Evolutionary conservation across 1,140 invertebrate genomes (phyloP), one percentile per base, ranked within the genome.

Genomic region (Holcopasites calliopsidis): DNA sequence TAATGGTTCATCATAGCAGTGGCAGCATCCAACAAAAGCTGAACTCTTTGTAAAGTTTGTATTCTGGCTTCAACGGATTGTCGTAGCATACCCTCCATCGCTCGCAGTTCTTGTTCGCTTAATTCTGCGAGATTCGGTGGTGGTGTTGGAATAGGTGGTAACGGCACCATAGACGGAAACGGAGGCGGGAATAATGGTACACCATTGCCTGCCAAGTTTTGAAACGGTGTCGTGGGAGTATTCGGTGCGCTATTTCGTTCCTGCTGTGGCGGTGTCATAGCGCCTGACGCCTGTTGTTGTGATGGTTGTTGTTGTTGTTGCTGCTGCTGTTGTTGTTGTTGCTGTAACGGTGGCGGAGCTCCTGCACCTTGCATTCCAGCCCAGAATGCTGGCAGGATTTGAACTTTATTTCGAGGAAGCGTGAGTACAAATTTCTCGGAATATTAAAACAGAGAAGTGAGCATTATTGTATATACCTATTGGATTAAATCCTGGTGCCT

Each of bases 1-100:
- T 92, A 92, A 49, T 92, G 91, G 68, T 88, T 90, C 90, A 92
- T 92, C 91, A 92, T 91, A 42, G 87, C 87, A 68, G 87, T 91
- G 7, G 90, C 91, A 52, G 90, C 91, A 55, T 91, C 90, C 18
- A 91, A 58, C 21, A 92, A 80, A 50, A 92, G 82, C 72, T 92
- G 90, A 38, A 91, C 86, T 79, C 88, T 90, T 68, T 89, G 88
- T 11, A 92, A 75, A 8, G 86, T 91, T 80, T 94, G 94, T 64
- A 99, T 95, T 71, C 99, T 93, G 7, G 97, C 97, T 88, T 99
- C 97, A 33, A 99, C 93, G 81, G 97, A 95, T 84, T 95, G 93
- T 80, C 98, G 92, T 82, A 97, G 94, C 71, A 94, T 94, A 33
- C 97, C 97, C 90, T 99, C 99, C 95, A 99, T 95, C 28, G 93